Evolutionary conservation across 2,797 vertebrate genomes (phyloP), one percentile per base, ranked within the genome.

Genomic region (Micrastur ruficollis): DNA sequence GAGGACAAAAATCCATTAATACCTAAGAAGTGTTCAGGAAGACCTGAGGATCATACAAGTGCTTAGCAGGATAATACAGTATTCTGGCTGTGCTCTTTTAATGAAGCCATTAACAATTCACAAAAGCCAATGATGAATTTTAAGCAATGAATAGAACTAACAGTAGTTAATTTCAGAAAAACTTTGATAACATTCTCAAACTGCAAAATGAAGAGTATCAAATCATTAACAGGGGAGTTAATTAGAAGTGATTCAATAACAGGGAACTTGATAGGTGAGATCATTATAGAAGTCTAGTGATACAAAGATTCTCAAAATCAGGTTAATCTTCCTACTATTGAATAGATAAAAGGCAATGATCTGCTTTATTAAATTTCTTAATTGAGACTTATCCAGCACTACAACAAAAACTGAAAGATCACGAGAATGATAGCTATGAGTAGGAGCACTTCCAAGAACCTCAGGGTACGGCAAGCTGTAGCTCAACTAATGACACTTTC

Each of bases 61-160:
- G 49, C 42, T 94, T 74, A 86, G 14, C 16, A 72, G 70, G 66
- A 73, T 84, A 81, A 88, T 70, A 47, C 11, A 46, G 25, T 76
- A 67, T 82, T 92, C 75, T 93, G 56, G 34, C 65, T 62, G 49
- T 46, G 26, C 42, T 94, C 68, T 82, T 92, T 89, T 93, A 96
- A 94, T 90, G 61, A 89, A 95, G 53, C 25, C 34, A 81, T 96
- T 94, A 96, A 72, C 46, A 62, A 81, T 85, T 87, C 31, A 71
- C 79, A 94, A 90, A 95, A 90, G 42, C 19, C 83, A 96, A 52
- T 62, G 19, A 90, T 85, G 38, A 85, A 78, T 90, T 95, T 94
- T 65, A 96, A 89, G 75, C 22, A 78, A 83, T 83, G 68, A 97
- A 81, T 93, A 79, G 78, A 87, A 74, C 27, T 71, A 96, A 87